A percentile compares a stretch with the other conserved stretches of the same genome.
Evolutionary conservation across 1,140 invertebrate species (phyloP).

Genomic region (Drosophila eugracilis): DNA sequence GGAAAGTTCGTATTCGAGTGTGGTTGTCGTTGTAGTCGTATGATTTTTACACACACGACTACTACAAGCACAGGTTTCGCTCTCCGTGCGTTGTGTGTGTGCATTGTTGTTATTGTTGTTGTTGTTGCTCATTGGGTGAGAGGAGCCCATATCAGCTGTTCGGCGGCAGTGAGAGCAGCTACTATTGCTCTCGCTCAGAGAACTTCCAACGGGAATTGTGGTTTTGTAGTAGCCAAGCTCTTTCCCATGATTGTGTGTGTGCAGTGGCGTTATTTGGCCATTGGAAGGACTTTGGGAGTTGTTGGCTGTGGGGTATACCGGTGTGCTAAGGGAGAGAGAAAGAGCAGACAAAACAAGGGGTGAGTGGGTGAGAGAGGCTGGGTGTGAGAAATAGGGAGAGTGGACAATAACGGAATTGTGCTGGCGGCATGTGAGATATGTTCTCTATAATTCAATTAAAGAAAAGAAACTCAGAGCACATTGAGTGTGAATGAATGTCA

Average conservation of each 20-base stretch:
- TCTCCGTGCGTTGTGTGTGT: slow-evolving; percentile 41
- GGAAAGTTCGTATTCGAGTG: slow-evolving; percentile 83
- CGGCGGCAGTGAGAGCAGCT: slow-evolving; percentile 51
- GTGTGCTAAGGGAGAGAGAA: slow-evolving; percentile 56
- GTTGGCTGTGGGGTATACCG: slow-evolving; percentile 76
- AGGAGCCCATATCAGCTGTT: slow-evolving; percentile 71
- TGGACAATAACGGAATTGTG: slow-evolving; percentile 12
- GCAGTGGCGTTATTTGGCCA: slow-evolving; percentile 72
- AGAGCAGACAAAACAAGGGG: slow-evolving; percentile 23
- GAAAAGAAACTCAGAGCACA: slow-evolving; percentile 22
- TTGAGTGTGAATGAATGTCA: slow-evolving; percentile 37
- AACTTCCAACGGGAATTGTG: slow-evolving; percentile 71
- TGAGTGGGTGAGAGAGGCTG: slow-evolving; percentile 22
- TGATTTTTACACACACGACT: slow-evolving; percentile 81
- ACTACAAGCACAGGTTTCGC: slow-evolving; percentile 57
- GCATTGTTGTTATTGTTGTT: slow-evolving; percentile 41
- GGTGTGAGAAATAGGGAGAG: slow-evolving; percentile 6
- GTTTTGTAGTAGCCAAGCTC: slow-evolving; percentile 68
- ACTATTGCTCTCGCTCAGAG: slow-evolving; percentile 37
- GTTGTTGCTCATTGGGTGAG: slow-evolving; percentile 33
- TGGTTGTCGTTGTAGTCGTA: slow-evolving; percentile 82
- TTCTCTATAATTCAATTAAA: slow-evolving; percentile 42
- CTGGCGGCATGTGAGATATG: slow-evolving; percentile 29
- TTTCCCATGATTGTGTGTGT: slow-evolving; percentile 38
- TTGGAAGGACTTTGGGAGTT: slow-evolving; percentile 78